Percentiles rank a stretch among this genome's conserved stretches.
These are phyloP conservation scores for Calliopsis andreniformis DNA, from an alignment of 1,140 invertebrate genomes.

Conservation along the genomic window DNA sequence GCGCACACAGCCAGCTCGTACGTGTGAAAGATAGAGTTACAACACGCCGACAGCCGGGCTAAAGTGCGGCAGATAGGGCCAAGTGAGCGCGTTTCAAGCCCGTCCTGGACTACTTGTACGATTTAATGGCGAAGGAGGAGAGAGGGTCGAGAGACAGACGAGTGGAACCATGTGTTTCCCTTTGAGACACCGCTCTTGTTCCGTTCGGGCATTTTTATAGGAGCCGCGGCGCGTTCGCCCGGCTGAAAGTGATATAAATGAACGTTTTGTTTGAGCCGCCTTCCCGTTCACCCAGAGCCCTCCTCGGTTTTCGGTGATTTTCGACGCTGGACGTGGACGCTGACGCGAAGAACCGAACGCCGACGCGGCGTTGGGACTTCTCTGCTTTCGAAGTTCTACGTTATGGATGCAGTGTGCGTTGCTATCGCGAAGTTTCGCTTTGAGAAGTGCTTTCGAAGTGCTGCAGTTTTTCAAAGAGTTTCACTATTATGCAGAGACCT, in stretches of 20 bases:
- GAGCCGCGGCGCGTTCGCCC: not conserved
- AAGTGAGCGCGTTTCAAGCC: constrained; percentile 32
- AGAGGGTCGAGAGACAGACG: constrained; percentile 21
- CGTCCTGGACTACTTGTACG: constrained; percentile 21
- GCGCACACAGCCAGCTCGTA: not conserved
- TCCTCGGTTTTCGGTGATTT: not conserved
- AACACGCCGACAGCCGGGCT: constrained; percentile 12
- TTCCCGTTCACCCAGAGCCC: not conserved
- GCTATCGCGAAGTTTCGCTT: too few relatives aligned
- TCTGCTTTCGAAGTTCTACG: too few relatives aligned
- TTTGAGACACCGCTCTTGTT: constrained; percentile 42
- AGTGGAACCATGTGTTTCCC: constrained; percentile 55
- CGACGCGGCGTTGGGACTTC: too few relatives aligned
- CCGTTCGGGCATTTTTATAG: constrained; percentile 35
- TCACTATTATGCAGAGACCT: too few relatives aligned
- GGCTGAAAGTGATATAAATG: constrained; percentile 37
- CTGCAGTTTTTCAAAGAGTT: too few relatives aligned
- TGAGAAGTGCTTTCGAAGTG: too few relatives aligned
- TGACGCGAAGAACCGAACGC: too few relatives aligned
- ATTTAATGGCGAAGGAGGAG: constrained; percentile 28
- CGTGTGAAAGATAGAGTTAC: constrained; percentile 40
- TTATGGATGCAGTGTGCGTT: too few relatives aligned
- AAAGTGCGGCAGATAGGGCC: constrained; percentile 24
- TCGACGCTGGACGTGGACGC: too few relatives aligned
- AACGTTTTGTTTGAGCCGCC: constrained; percentile 35